Evolutionary conservation across 2,888 invertebrate species (phyloP), one percentile per base, ranked within the genome.

Genomic region (Pachydiplax longipennis): DNA sequence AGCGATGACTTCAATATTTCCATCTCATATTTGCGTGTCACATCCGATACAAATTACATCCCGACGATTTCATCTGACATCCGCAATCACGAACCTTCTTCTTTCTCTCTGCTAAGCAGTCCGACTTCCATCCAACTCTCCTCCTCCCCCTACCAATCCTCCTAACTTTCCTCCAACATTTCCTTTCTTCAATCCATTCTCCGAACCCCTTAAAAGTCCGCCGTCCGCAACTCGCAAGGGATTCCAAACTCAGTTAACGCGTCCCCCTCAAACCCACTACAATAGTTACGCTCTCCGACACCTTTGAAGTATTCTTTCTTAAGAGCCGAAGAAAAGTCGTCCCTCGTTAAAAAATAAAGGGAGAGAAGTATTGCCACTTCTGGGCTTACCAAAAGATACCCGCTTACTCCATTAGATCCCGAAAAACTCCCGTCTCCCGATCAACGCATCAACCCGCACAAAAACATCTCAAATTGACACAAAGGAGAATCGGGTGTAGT

Each of bases 161-260:
- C 73, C 31, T 73, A 31, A 73, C 25, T 73, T 73, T 73, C 25
- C 25, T 8, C 73, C 65, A 65, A n/a, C 25, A n/a, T n/a, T 25
- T 22, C 83, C 53, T 35, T 35, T 58, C 83, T 83, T 18, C 15
- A 44, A 22, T 61, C 35, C 58, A 35, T 61, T 61, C 18, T 37
- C 40, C 87, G n/a, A 58, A 35, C 61, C 87, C 87, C 37, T 61
- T 65, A 87, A 87, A 61, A 87, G 58, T 61, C 87, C 87, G 37
- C n/a, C 87, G 87, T 87, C 87, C 87, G n/a, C 87, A 87, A 87
- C 87, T 61, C 87, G 6, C 87, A n/a, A 87, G 37, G 61, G 87
- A 87, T 25, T 61, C 87, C 22, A 87, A 87, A 87, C 87, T 87
- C 65, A 61, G 87, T 87, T 87, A 87, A 13, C 37, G 37, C 58